Base-by-base conservation (phyloP, 2,888 invertebrate genomes). In the Perizoma affinitatum region DNA sequence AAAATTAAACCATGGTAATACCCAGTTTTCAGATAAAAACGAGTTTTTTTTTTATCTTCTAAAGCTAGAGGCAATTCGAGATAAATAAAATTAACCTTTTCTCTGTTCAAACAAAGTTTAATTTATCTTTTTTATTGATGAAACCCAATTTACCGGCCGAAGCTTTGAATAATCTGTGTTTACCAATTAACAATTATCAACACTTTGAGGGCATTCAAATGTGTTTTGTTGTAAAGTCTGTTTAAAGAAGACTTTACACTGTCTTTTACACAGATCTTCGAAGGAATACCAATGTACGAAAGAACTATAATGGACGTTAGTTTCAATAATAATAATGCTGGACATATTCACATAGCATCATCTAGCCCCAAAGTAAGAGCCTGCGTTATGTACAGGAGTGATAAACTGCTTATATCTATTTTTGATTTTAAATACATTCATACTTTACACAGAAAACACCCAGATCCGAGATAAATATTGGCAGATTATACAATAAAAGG, bases 181-280 rank as follows among this genome's bases (percentile, higher is more conserved):
- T 50, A 49, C 46, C 44, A 49, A 44, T 56, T 56, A 49, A 56
- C 38, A 34, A 44, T 54, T 45, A 54, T 50, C 49, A 49, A 41
- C 54, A 41, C 11, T 38, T 34, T 44, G 44, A 44, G 44, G 36
- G 49, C 38, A 48, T 53, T 22, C 22, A 22, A 22, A 22, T 53
- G 11, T 51, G 45, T 51, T 43, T 46, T 57, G 46, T 51, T 11
- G 46, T 41, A 9, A 35, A 5, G 48, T 36, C 36, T 5, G 22
- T n/a, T 40, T 50, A 33, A 56, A 50, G 38, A 10, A 6, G 43
- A 43, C 36, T 56, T 33, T 8, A 43, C 44, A 43, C 10, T 9
- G 42, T n/a, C n/a, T 9, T n/a, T 42, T 42, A 5, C 42, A 5
- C 5, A 5, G 5, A 42, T 1, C 42, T n/a, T 8, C 4, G n/a